These are phyloP conservation scores for Pseudomugil tenellus DNA, from an alignment of 2,797 vertebrate genomes.

Conservation along the genomic window DNA sequence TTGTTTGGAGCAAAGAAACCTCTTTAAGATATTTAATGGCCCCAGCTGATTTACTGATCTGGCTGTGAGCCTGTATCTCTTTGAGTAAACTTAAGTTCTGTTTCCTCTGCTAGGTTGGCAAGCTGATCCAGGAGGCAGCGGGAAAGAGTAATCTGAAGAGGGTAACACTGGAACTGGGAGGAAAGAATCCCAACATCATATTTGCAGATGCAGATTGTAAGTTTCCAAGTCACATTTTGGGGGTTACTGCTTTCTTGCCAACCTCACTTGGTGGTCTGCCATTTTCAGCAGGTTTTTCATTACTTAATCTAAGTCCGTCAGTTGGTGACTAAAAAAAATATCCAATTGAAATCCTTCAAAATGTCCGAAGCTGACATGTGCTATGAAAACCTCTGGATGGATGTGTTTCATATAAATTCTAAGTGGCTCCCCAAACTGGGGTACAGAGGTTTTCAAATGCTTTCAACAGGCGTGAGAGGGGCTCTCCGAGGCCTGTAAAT, in stretches of 20 bases:
- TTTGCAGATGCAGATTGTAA: conserved; percentile 99
- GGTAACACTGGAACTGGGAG: conserved; percentile 97
- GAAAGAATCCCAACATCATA: conserved; percentile 99
- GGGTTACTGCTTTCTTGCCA: conserved; percentile 47
- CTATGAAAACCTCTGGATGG: conserved; percentile 67
- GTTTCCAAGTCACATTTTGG: conserved; percentile 73
- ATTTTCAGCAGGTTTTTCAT: conserved; percentile 30
- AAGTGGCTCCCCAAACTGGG: conserved; percentile 74
- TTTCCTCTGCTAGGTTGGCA: conserved; percentile 90
- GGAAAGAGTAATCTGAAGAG: conserved; percentile 99
- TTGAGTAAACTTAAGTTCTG: conserved; percentile 72
- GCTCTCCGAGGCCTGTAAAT: conserved; percentile 81
- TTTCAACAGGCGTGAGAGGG: conserved; percentile 82
- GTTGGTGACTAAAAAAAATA: conserved; percentile 6
- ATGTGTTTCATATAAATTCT: conserved; percentile 74
- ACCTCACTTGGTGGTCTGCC: conserved; percentile 54
- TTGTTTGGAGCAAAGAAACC: conserved; percentile 70
- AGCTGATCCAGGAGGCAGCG: conserved; percentile 98
- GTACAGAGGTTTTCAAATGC: conserved; percentile 78
- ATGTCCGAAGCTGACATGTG: conserved; percentile 45
- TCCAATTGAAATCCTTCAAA: conserved; percentile 24
- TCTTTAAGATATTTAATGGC: conserved; percentile 76
- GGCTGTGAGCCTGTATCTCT: conserved; percentile 65
- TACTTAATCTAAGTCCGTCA: conserved; percentile 9
- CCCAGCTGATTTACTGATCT: conserved; percentile 75